Conservation (phyloP, 2,888 invertebrate genomes). For the Heteromurus nitidus region DNA sequence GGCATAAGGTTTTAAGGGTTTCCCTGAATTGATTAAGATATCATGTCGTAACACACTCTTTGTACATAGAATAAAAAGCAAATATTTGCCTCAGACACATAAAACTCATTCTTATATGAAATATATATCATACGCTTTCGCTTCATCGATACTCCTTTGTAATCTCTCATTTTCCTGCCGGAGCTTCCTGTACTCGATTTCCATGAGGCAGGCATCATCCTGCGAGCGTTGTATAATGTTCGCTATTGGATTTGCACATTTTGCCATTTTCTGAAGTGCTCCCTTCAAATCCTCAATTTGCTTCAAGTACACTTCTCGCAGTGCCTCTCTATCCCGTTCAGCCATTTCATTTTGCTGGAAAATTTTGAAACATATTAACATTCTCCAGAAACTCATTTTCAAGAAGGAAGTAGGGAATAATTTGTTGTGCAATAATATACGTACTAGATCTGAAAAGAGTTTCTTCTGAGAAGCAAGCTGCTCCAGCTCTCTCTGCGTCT, state of each 20-base stretch:
- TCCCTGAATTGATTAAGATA: conserved; percentile 33
- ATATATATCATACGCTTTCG: conserved; percentile 37
- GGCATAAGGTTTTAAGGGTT: conserved; percentile 27
- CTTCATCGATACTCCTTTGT: conserved; percentile 34
- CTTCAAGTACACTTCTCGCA: conserved; percentile 82
- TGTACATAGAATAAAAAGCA: too few species aligned
- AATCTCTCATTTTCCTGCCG: conserved; percentile 47
- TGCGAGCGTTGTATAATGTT: conserved; percentile 83
- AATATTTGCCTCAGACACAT: neutral
- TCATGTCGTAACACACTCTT: too few species aligned
- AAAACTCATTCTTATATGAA: neutral
- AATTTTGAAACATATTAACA: too few species aligned
- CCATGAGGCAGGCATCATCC: conserved; percentile 56
- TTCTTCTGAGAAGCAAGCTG: conserved; percentile 74
- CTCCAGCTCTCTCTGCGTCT: conserved; percentile 89
- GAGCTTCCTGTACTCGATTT: conserved; percentile 53
- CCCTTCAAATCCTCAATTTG: conserved; percentile 88
- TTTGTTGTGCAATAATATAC: neutral
- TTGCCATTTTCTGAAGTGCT: conserved; percentile 90
- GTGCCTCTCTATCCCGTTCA: conserved; percentile 80
- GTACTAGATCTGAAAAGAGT: conserved; percentile 10
- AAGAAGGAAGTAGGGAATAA: neutral
- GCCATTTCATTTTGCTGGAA: conserved; percentile 52
- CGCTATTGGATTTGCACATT: conserved; percentile 93
- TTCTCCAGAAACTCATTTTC: neutral